These are phyloP conservation scores for Heliconius ethilla DNA, from an alignment of 2,888 invertebrate species.

Conservation along the genomic window DNA sequence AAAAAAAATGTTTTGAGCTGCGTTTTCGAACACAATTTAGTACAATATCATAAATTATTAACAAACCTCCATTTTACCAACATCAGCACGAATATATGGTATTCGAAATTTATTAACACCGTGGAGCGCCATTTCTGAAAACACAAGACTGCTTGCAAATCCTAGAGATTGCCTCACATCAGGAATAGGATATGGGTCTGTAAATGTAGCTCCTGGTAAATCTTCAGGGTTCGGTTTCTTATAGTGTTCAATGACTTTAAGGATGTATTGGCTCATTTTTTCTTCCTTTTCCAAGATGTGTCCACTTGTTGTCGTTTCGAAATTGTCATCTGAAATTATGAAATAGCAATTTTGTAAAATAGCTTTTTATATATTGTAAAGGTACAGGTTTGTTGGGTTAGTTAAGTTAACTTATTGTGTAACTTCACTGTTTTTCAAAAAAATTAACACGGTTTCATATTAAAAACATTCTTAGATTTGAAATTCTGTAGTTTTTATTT, in stretches of 20 bases:
- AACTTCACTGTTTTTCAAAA: neutral
- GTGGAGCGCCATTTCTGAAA: slow-evolving; percentile 86
- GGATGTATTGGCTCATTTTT: slow-evolving; percentile 87
- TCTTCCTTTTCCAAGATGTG: slow-evolving; percentile 78
- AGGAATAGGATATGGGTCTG: slow-evolving; percentile 91
- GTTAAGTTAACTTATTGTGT: neutral
- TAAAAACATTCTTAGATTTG: too few species aligned
- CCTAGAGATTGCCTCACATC: slow-evolving; percentile 87
- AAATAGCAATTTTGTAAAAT: slow-evolving; percentile 34
- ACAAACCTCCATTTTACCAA: slow-evolving; percentile 87
- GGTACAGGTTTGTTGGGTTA: neutral
- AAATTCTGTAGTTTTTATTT: too few species aligned
- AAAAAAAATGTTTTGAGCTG: too few species aligned
- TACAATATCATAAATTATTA: neutral
- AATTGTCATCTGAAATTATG: slow-evolving; percentile 37
- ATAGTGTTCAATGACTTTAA: slow-evolving; percentile 88
- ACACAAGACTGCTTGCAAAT: slow-evolving; percentile 84
- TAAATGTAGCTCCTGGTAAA: slow-evolving; percentile 89
- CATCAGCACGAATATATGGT: slow-evolving; percentile 85
- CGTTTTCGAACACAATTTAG: neutral
- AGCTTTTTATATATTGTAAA: neutral
- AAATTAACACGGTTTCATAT: neutral
- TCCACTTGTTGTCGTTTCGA: slow-evolving; percentile 31
- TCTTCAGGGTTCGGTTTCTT: slow-evolving; percentile 91
- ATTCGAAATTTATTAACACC: slow-evolving; percentile 91